Evolutionary conservation across 37 sponge, comb jelly and placozoan species (phyloP).

Genomic region (Tethya wilhelma): DNA sequence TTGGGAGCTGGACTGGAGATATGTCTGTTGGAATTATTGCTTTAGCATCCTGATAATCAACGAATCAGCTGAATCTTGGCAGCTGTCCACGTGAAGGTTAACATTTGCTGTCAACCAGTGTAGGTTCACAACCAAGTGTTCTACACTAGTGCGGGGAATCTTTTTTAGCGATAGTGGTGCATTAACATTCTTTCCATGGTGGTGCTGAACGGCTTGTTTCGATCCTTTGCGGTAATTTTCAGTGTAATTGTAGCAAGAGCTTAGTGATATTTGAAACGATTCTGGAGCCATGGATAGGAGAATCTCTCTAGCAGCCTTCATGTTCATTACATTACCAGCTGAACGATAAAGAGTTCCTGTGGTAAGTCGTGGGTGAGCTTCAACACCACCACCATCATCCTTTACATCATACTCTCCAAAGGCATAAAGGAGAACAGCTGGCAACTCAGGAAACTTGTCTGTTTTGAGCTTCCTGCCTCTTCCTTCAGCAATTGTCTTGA

Average conservation of each 20-base stretch:
- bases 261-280: neutral
- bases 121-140: slow-evolving; percentile 5
- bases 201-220: neutral
- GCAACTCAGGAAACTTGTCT: neutral
- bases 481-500: slow-evolving; percentile 11
- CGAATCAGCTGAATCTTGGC: neutral
- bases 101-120: slow-evolving; percentile 13
- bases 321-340: neutral
- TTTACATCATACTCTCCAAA: slow-evolving; percentile 5
- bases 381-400: slow-evolving; percentile 2
- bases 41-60: slow-evolving; percentile 18
- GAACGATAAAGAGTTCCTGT: slow-evolving; percentile 2
- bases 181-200: neutral
- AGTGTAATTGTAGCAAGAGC: slow-evolving; percentile 17
- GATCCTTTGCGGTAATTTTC: neutral
- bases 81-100: neutral
- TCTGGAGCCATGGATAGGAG: neutral
- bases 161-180: neutral
- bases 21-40: neutral
- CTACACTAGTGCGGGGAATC: neutral
- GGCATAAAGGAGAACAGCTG: slow-evolving; percentile 5
- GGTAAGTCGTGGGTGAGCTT: slow-evolving; percentile 13
- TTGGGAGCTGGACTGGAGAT: neutral
- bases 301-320: slow-evolving; percentile 2
- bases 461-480: neutral